These are phyloP conservation scores for Rana temporaria DNA, from an alignment of 2,113 vertebrate genomes.

Conservation along the genomic window DNA sequence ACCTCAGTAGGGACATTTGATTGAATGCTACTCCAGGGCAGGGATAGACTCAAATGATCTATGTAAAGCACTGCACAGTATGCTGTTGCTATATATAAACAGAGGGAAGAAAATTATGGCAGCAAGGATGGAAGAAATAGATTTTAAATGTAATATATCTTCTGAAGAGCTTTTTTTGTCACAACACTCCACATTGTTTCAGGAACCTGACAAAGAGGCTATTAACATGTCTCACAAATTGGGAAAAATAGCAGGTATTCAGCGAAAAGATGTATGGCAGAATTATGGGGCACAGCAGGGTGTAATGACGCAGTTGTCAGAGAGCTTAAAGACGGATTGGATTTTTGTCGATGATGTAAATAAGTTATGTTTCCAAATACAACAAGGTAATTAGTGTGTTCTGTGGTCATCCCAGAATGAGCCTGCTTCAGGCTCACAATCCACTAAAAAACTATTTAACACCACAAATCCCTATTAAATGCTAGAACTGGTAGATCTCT, in stretches of 20 bases:
- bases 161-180: not conserved
- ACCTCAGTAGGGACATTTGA: too few species aligned
- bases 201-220: slow-evolving; percentile 3
- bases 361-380: not conserved
- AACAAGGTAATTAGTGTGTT: not conserved
- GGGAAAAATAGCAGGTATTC: not conserved
- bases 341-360: slow-evolving; percentile 6
- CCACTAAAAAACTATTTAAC: slow-evolving; percentile 1
- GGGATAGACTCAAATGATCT: too few species aligned
- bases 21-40: too few species aligned
- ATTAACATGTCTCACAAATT: slow-evolving; percentile 1
- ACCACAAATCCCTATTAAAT: not conserved
- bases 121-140: not conserved
- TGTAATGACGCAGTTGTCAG: not conserved
- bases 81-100: too few species aligned
- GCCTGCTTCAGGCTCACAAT: not conserved
- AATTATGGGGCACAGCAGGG: not conserved
- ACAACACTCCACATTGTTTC: not conserved
- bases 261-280: not conserved
- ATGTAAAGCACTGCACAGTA: too few species aligned
- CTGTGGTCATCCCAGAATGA: not conserved
- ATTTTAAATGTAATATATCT: not conserved
- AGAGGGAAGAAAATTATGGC: not conserved
- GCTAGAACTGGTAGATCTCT: not conserved
- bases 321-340: not conserved